Evolutionary conservation across 2,113 vertebrate species (phyloP), one percentile per base, ranked within the genome.

Genomic region (Embiotoca jacksoni): DNA sequence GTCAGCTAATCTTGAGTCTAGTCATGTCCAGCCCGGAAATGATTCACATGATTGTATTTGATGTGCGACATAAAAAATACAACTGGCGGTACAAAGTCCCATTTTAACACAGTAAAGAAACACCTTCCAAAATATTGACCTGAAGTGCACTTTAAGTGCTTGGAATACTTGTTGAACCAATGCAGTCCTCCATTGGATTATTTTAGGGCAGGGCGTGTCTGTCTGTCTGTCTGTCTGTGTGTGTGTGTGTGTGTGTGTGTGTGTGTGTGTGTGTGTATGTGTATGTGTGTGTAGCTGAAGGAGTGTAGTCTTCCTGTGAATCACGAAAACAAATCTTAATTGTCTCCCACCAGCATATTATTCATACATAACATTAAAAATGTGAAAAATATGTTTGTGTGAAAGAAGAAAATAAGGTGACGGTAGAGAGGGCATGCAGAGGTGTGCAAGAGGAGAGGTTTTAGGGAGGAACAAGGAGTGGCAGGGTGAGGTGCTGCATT

Each of bases 381-480:
- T 37, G 2, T 52, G 7, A 60, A 50, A 60, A 41, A 61, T 1
- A 80, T 30, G 53, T 47, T 49, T 62, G 49, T 55, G 35, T 36
- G 52, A 58, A 49, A 14, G 33, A 14, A 30, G 32, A 1, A 11
- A 46, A 44, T 23, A 56, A 63, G 78, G 50, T 72, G 50, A 74
- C 70, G 41, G 50, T 47, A 65, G 32, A 13, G 3, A 41, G 49
- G 13, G 39, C 54, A 57, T 14, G 55, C 1, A 30, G 76, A 65
- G 33, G 58, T 59, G 49, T 56, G 52, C 56, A 35, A 60, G 52
- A 66, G 55, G 59, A 16, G 13, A 77, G 50, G 68, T 60, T 56
- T 76, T 44, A 30, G 53, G 85, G 89, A 89, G 87, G 81, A 79
- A 72, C 79, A 82, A 87, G 92, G 92, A 88, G 91, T 85, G 87